Base-by-base conservation (phyloP, 2,888 invertebrate genomes). In the Drosophila anomelani region DNA sequence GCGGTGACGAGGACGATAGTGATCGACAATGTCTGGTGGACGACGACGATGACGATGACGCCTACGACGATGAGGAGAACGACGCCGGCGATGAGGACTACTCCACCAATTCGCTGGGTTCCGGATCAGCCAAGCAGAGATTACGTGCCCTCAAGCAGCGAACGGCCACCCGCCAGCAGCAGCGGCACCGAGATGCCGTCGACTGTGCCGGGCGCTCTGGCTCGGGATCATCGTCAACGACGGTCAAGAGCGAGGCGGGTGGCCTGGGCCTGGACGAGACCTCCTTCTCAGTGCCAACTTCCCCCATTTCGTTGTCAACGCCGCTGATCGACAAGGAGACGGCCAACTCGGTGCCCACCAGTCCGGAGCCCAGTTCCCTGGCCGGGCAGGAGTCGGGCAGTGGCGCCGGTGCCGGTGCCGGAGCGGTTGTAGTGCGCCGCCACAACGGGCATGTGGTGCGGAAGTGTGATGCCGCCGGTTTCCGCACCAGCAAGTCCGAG, bases 401-500 rank as follows among this genome's bases (percentile, higher is more conserved):
- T 94, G 91, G 94, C 94, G 86, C 92, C 76, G 77, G 80, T 26
- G 46, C 46, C 13, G 49, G 51, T 17, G 67, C 39, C 43, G 80
- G 72, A 23, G 83, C 67, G 5, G 90, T 83, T 26, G 91, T 92
- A 1, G 90, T 92, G 36, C 90, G 92, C 6, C 91, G 92, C 26
- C 94, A 94, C 94, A 93, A 93, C 63, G 92, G 91, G 91, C 85
- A 86, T 66, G 94, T 91, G 75, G 91, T 93, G 77, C 89, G 93
- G 73, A 92, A 92, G 85, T 91, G 92, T 84, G 94, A 94, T 86
- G 94, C 94, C 67, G 95, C 95, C 83, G 95, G 96, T 78, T 97
- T 98, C 51, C 94, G 98, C 71, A 97, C 97, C 36, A 98, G 97
- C 86, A 95, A 97, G 89, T 97, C 97, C 13, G 98, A 98, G 93